phyloP scores from a whole-genome alignment of 2,113 vertebrate species.

The Sebastes fasciatus region DNA sequence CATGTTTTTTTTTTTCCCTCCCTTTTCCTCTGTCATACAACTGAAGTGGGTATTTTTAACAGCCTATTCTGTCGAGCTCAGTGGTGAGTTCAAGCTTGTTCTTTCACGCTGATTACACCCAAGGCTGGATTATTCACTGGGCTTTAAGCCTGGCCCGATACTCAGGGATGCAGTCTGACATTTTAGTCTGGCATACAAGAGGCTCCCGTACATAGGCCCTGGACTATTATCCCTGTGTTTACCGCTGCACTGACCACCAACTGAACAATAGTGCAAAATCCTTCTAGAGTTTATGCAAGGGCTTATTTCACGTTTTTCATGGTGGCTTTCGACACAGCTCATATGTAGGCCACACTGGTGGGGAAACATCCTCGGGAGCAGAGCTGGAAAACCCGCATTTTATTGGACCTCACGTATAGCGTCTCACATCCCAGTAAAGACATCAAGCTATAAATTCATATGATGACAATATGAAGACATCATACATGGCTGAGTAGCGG shows the following conservation, averaged over 20 bases:
- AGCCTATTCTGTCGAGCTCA: constrained; percentile 45
- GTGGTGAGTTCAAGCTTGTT: constrained; percentile 66
- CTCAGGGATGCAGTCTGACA: constrained; percentile 70
- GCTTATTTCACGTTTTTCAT: constrained; percentile 56
- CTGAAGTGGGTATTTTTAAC: constrained; percentile 70
- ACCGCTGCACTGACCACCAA: constrained; percentile 68
- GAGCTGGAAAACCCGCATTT: constrained; percentile 15
- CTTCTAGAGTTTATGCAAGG: constrained; percentile 45
- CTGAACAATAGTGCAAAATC: constrained; percentile 61
- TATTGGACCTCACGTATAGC: neutral
- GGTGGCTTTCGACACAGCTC: constrained; percentile 37
- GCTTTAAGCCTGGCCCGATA: constrained; percentile 57
- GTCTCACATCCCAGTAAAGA: constrained; percentile 3
- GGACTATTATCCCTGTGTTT: constrained; percentile 73
- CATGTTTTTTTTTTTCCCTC: neutral
- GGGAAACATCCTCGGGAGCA: constrained; percentile 3
- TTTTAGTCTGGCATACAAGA: constrained; percentile 70
- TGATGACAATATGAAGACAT: constrained; percentile 62
- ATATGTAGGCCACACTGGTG: constrained; percentile 42
- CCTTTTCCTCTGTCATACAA: constrained; percentile 20
- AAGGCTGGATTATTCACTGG: constrained; percentile 74
- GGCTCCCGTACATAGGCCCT: constrained; percentile 61
- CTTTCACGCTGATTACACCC: constrained; percentile 78
- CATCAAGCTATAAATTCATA: constrained; percentile 34
- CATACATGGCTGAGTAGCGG: constrained; percentile 56